Base-by-base conservation (phyloP, 2,113 vertebrate species). In the Mus musculus region DNA sequence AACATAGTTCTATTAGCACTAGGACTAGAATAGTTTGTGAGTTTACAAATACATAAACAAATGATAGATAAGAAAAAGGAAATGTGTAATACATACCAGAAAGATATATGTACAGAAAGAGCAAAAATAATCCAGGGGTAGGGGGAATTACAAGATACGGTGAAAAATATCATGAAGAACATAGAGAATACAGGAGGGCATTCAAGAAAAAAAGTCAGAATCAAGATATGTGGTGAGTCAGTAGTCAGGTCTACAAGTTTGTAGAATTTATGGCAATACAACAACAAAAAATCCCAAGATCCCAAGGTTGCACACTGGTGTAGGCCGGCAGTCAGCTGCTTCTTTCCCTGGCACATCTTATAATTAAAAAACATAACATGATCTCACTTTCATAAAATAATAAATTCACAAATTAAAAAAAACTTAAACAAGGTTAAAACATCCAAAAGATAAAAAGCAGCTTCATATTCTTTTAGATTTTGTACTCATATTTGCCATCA, bases 1-100 rank as follows among this genome's bases (percentile, higher is more conserved):
- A 86, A 39, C 42, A 86, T 28, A 78, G 65, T 93, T 52, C 52
- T 56, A 81, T 71, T 90, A 90, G 28, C 67, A 94, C 75, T 95
- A 30, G 82, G 61, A 49, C 39, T 80, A 76, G 82, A 33, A 69
- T 88, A 87, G 73, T 89, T 77, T 49, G 16, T 76, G 77, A 59
- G 67, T n/a, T 93, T 93, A 73, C 82, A 49, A 26, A 75, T 20
- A 78, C 20, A 93, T 71, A 93, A 65, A 3, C 75, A 72, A 26
- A 90, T 93, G 76, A 85, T 76, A 46, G 69, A 84, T 36, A 61
- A 72, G 46, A 19, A 24, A 95, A 90, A 97, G 69, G 3, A 92
- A 88, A 71, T 71, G 19, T 65, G 61, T 72, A 88, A 63, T 61
- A 88, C 19, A 72, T 7, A 59, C 33, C 52, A 71, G 77, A 91